Base-by-base conservation (phyloP, 1,140 invertebrate species). In the Drosophila leontia region DNA sequence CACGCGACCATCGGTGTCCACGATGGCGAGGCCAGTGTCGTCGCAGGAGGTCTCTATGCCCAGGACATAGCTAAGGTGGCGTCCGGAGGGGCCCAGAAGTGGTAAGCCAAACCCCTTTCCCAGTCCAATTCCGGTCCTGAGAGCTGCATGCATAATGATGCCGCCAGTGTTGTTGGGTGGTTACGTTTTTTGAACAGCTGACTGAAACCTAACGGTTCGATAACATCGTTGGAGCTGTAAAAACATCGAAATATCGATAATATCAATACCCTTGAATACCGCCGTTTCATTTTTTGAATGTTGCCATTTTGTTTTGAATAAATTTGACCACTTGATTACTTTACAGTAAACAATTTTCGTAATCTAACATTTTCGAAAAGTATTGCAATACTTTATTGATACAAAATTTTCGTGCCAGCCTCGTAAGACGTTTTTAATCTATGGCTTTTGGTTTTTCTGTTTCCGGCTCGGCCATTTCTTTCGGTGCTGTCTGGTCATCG, bases 11-110 rank as follows among this genome's bases (percentile, higher is more conserved):
- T 96, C 94, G 6, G 70, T 65, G 58, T 92, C 83, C 3, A 99
- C 95, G 82, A 99, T 94, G 50, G 97, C 98, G 85, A 96, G 96
- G 55, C 97, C 98, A 5, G 98, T 99, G 92, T 99, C 99, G 94
- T 99, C 99, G 93, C 98, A 99, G 79, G 98, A 99, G n/a, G 98
- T 99, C 95, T 99, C 99, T 78, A 99, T 99, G 9, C 98, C 99
- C 69, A 99, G 51, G 11, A 92, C 80, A 74, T 90, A 84, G 59
- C 78, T 84, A 9, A 85, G 17, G 19, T 55, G 17, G 8, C 84
- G 78, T n/a, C 19, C 17, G 8, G 19, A 15, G 35, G 53, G 13
- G 35, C n/a, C 19, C 19, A 39, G 53, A 1, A 26, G 19, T 3
- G 53, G 35, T 2, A 3, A 5, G n/a, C 4, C 8, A 12, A 29